A percentile compares a stretch with the other conserved stretches of the same genome.
phyloP scores from a whole-genome alignment of 2,797 vertebrate genomes.

The Hybognathus amarus region DNA sequence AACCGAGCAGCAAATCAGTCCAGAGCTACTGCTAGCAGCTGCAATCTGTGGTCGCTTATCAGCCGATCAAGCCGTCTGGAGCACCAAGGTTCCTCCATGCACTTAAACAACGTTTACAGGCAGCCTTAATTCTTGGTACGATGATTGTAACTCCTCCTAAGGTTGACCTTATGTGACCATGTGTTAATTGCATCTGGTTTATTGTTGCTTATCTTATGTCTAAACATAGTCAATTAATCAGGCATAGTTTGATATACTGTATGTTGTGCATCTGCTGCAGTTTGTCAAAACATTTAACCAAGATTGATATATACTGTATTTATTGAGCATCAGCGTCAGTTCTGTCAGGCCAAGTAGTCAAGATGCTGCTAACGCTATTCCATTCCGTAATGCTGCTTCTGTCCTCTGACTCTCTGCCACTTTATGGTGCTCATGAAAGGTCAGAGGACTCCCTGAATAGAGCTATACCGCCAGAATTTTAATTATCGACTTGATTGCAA shows the following conservation, averaged over 20 bases:
- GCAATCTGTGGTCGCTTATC: constrained; percentile 66
- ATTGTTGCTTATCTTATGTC: constrained; percentile 26
- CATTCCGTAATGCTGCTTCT: too few species aligned
- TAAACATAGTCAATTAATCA: constrained; percentile 35
- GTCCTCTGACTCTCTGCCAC: too few species aligned
- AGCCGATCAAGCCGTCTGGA: constrained; percentile 70
- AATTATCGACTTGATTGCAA: too few species aligned
- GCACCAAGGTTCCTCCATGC: constrained; percentile 58
- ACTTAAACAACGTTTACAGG: constrained; percentile 64
- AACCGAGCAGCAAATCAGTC: constrained; percentile 68
- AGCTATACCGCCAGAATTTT: too few species aligned
- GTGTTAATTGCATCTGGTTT: constrained; percentile 38
- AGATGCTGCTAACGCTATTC: too few species aligned
- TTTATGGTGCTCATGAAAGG: too few species aligned
- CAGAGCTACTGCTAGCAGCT: constrained; percentile 65
- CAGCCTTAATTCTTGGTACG: constrained; percentile 16
- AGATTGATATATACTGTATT: background rate
- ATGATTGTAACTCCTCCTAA: constrained; percentile 27
- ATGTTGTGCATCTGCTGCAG: background rate
- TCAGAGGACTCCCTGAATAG: too few species aligned
- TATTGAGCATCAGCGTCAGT: too few species aligned
- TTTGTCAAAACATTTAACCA: background rate
- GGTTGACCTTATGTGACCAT: constrained; percentile 37
- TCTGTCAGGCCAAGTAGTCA: too few species aligned
- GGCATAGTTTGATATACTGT: background rate